phyloP scores from a whole-genome alignment of 2,797 vertebrate species.

The Danio albolineatus region DNA sequence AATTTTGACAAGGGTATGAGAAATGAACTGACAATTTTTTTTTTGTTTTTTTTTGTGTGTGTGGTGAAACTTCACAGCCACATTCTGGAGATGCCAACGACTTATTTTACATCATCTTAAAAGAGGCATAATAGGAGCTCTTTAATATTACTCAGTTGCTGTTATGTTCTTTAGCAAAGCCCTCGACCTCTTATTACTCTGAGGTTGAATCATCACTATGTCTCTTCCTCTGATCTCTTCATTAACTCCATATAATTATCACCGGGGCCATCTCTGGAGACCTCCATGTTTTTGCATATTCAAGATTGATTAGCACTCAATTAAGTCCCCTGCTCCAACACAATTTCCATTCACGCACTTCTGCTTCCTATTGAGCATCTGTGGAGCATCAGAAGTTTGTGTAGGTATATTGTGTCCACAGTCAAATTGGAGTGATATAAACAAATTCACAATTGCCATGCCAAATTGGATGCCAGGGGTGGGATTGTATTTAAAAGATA shows the following conservation, averaged over 20 bases:
- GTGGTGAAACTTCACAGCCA: not conserved
- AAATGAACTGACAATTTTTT: no score
- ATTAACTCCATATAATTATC: conserved; percentile 51
- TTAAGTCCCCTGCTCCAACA: conserved; percentile 14
- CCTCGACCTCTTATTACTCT: not conserved
- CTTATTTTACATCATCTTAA: no score
- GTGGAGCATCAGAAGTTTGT: no score
- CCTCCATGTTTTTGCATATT: conserved; percentile 46
- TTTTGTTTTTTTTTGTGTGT: no score
- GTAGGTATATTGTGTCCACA: no score
- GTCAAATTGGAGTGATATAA: no score
- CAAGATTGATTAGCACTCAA: conserved; percentile 39
- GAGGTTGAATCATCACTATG: conserved; percentile 10
- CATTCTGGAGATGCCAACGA: no score
- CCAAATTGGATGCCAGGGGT: no score
- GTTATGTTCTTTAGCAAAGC: not conserved
- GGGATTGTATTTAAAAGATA: no score
- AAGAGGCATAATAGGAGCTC: no score
- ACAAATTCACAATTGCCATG: no score
- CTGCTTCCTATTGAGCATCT: not conserved
- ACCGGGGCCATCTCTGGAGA: conserved; percentile 38
- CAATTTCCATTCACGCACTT: not conserved
- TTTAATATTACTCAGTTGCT: not conserved
- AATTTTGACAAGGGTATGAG: no score
- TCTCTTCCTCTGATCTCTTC: conserved; percentile 42